phyloP scores from a whole-genome alignment of 2,797 vertebrate species.

The Limnodromus scolopaceus region DNA sequence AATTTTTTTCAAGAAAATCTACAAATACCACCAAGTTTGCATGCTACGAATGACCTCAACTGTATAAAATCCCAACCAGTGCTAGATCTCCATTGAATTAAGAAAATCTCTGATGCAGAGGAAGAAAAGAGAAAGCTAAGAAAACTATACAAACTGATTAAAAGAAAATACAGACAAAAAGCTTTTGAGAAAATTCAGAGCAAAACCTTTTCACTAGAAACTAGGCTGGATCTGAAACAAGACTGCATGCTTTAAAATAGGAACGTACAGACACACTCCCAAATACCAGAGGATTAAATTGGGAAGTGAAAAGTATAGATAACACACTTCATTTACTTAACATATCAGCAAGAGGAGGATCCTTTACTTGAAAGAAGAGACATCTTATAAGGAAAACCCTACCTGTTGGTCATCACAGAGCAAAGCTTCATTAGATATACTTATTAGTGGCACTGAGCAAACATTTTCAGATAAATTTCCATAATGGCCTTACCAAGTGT shows the following conservation, averaged over 20 bases:
- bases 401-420: neutral
- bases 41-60: neutral
- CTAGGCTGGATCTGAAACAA: neutral
- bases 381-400: neutral
- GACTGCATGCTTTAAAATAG: neutral
- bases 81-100: neutral
- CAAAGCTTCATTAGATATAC: neutral
- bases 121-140: accelerated
- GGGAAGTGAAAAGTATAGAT: neutral
- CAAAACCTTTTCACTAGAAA: neutral
- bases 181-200: neutral
- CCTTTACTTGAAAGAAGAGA: neutral
- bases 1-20: neutral
- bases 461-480: neutral
- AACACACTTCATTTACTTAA: neutral
- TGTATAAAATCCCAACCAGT: neutral
- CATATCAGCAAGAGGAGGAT: neutral
- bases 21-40: neutral
- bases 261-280: neutral
- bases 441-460: neutral
- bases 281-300: neutral
- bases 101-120: neutral
- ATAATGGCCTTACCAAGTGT: neutral
- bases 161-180: neutral
- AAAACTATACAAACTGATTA: neutral